Percentiles rank a stretch among this genome's conserved stretches.
Evolutionary conservation across 2,113 vertebrate species (phyloP).

Genomic region (Hucho hucho): DNA sequence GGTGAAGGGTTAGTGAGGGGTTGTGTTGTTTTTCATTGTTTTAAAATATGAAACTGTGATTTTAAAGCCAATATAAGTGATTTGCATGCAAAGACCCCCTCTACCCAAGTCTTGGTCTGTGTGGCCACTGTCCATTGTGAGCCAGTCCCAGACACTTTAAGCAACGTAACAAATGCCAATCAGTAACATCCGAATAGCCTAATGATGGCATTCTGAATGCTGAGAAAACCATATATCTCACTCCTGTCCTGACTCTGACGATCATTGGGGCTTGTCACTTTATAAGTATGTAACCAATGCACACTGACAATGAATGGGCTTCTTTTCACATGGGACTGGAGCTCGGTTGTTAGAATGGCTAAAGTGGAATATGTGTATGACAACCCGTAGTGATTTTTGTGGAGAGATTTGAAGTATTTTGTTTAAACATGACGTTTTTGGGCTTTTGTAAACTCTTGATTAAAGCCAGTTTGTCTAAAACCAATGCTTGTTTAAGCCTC

Average conservation of each 20-base stretch:
- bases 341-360: background rate
- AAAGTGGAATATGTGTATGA: background rate
- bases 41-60: conserved; percentile 23
- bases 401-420: background rate
- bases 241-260: background rate
- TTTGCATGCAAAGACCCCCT: background rate
- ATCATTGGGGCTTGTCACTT: background rate
- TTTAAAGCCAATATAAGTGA: conserved; percentile 3
- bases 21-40: conserved; percentile 10
- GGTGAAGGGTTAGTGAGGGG: background rate
- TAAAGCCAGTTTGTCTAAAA: conserved; percentile 19
- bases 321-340: background rate
- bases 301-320: conserved; percentile 13
- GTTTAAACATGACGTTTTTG: background rate
- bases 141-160: background rate
- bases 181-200: background rate
- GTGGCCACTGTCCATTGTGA: background rate
- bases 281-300: background rate
- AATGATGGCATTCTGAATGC: background rate
- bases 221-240: background rate
- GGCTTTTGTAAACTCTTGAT: conserved; percentile 29
- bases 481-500: background rate
- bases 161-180: background rate
- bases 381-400: conserved; percentile 4
- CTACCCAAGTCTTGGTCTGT: background rate